phyloP scores from a whole-genome alignment of 1,140 invertebrate genomes.

The Aphidius ervi region DNA sequence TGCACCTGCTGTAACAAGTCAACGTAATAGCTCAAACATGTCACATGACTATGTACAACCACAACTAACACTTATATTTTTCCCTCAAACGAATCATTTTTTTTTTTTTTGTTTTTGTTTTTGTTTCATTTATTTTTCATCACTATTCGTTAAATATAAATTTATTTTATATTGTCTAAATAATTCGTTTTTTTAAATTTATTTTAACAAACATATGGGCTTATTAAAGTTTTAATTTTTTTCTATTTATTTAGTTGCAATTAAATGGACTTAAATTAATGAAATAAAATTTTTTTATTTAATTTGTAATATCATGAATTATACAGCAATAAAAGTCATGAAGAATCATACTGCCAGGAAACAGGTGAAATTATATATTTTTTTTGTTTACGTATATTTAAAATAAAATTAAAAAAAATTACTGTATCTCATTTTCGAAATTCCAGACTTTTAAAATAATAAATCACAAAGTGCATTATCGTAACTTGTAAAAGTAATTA shows the following conservation, averaged over 20 bases:
- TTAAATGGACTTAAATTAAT: not conserved
- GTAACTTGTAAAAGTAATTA: constrained; percentile 23
- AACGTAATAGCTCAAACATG: constrained; percentile 45
- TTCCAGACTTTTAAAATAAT: constrained; percentile 16
- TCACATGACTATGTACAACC: constrained; percentile 34
- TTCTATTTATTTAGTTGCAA: not conserved
- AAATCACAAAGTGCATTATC: constrained; percentile 21
- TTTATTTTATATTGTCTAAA: no score
- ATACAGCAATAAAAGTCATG: not conserved
- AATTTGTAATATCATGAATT: no score
- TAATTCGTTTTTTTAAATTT: no score
- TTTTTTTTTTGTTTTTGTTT: not conserved
- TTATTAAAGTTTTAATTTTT: no score
- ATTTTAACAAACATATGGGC: no score
- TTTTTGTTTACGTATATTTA: not conserved
- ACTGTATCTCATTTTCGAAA: constrained; percentile 8
- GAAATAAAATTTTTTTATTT: no score
- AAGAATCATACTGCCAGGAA: constrained; percentile 8
- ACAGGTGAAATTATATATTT: not conserved
- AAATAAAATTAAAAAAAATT: not conserved
- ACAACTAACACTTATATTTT: constrained; percentile 18
- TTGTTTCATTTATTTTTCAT: no score
- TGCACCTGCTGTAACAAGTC: constrained; percentile 45
- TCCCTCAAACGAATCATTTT: constrained; percentile 14
- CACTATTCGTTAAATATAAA: no score